These are phyloP conservation scores for Benthosema pterotum DNA, from an alignment of 2,797 vertebrate genomes.

Conservation along the genomic window DNA sequence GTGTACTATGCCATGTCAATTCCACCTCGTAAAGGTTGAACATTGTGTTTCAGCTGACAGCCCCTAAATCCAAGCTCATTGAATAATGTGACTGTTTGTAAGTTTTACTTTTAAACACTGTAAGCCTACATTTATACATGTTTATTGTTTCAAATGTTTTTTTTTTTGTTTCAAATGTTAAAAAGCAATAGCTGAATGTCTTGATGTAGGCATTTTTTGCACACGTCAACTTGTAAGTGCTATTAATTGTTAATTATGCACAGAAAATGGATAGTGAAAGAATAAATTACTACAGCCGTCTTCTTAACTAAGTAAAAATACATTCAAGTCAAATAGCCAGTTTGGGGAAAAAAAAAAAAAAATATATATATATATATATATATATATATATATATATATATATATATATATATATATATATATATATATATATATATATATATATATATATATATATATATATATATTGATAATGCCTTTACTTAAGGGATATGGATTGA, in stretches of 20 bases:
- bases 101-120: neutral
- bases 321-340: neutral
- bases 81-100: neutral
- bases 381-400: no score
- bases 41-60: no score
- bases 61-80: neutral
- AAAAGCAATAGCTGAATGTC: slow-evolving; percentile 36
- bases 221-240: slow-evolving; percentile 6
- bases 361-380: no score
- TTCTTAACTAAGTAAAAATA: neutral
- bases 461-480: no score
- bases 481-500: no score
- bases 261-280: neutral
- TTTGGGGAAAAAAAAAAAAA: neutral
- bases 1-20: no score
- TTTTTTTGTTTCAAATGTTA: neutral
- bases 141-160: neutral
- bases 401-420: no score
- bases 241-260: neutral
- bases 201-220: slow-evolving; percentile 3
- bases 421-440: no score
- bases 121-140: neutral
- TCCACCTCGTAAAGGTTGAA: no score
- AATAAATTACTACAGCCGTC: neutral
- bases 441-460: no score